Evolutionary conservation across 2,113 vertebrate species (phyloP).

Genomic region (Australoheros scitulus): DNA sequence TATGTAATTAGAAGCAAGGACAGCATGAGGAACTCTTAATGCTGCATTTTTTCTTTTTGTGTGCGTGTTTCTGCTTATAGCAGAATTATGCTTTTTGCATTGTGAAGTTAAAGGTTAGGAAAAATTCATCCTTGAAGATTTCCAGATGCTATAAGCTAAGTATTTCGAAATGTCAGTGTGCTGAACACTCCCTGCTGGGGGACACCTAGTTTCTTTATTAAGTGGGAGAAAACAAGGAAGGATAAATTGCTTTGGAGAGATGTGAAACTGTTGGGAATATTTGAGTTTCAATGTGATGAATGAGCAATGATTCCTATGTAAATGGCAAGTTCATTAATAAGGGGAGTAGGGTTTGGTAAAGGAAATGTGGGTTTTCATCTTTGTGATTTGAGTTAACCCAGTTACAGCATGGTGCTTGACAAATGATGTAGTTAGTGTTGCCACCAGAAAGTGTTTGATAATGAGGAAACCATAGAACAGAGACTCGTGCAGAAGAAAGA

Average conservation of each 20-base stretch:
- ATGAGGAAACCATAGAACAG: constrained; percentile 15
- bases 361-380: constrained; percentile 29
- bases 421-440: constrained; percentile 7
- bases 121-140: background rate
- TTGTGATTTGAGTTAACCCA: constrained; percentile 49
- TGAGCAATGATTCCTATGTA: constrained; percentile 43
- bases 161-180: constrained; percentile 33
- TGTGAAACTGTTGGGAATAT: constrained; percentile 43
- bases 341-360: constrained; percentile 25
- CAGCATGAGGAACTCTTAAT: constrained; percentile 44
- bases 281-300: constrained; percentile 57
- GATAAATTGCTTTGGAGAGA: constrained; percentile 30
- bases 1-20: constrained; percentile 58
- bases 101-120: background rate
- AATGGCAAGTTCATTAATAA: constrained; percentile 21
- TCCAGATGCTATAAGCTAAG: background rate
- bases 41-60: constrained; percentile 6
- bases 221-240: constrained; percentile 36
- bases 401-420: constrained; percentile 15
- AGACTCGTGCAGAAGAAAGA: background rate
- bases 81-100: background rate
- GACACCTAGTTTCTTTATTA: constrained; percentile 24
- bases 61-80: background rate
- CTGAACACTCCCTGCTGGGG: background rate
- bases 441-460: constrained; percentile 28